phyloP scores from a whole-genome alignment of 2,888 invertebrate species.

The Masnerella sp. region DNA sequence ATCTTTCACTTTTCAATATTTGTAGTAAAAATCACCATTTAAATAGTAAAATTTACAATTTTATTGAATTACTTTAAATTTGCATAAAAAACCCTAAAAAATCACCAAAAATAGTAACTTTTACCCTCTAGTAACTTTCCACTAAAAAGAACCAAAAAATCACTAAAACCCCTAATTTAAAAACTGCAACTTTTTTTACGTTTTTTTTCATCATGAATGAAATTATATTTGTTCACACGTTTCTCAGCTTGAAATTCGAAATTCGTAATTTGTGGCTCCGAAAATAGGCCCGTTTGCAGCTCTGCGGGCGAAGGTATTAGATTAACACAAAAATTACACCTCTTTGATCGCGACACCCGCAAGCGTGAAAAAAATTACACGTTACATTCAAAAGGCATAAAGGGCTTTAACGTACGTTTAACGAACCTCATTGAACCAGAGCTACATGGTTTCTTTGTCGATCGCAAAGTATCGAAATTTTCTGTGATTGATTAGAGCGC shows the following conservation, averaged over 20 bases:
- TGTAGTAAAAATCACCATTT: too few species aligned
- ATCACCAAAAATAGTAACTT: too few species aligned
- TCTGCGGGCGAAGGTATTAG: constrained; percentile 47
- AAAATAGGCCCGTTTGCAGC: constrained; percentile 50
- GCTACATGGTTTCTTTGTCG: constrained; percentile 41
- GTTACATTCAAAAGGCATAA: constrained; percentile 45
- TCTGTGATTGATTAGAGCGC: constrained; percentile 41
- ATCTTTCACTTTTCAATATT: too few species aligned
- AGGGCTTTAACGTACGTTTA: constrained; percentile 51
- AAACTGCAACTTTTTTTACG: too few species aligned
- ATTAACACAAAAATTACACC: constrained; percentile 56
- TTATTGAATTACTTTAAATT: too few species aligned
- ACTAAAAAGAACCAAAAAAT: too few species aligned
- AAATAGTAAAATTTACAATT: too few species aligned
- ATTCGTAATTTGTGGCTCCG: constrained; percentile 24
- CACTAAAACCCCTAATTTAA: too few species aligned
- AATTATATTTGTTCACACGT: constrained; percentile 39
- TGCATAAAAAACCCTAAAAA: too few species aligned
- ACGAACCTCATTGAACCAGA: constrained; percentile 51
- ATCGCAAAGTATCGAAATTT: constrained; percentile 38
- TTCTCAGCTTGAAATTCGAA: constrained; percentile 19
- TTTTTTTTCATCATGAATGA: too few species aligned
- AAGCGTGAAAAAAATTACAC: constrained; percentile 55
- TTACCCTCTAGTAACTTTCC: too few species aligned
- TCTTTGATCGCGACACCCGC: constrained; percentile 53